Percentiles rank a stretch among this genome's conserved stretches.
These are phyloP conservation scores for Pachyramphus minor DNA, from an alignment of 2,113 vertebrate genomes.

Conservation along the genomic window DNA sequence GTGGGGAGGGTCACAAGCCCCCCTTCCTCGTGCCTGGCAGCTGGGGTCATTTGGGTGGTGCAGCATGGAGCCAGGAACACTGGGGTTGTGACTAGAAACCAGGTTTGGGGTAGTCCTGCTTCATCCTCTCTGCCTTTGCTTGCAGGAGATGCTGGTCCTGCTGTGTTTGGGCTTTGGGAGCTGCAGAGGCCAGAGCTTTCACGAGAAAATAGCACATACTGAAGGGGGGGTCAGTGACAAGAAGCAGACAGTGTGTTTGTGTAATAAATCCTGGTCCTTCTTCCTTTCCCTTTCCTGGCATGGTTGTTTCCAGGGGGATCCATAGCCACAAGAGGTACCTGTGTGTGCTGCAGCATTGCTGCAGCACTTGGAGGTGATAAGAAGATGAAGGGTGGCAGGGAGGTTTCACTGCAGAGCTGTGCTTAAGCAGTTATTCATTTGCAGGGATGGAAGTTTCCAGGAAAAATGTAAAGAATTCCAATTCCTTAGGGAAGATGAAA, in stretches of 20 bases:
- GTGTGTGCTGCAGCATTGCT: background rate
- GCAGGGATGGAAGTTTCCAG: background rate
- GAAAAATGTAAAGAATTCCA: background rate
- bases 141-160: background rate
- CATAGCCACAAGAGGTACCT: background rate
- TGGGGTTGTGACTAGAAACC: background rate
- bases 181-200: background rate
- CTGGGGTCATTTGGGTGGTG: fast-evolving
- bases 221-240: background rate
- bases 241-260: background rate
- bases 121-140: background rate
- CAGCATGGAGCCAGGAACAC: background rate
- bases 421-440: background rate
- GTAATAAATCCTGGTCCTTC: background rate
- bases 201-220: background rate
- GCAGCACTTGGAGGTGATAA: background rate
- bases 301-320: background rate
- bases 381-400: background rate
- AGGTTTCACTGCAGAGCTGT: background rate
- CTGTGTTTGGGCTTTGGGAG: background rate
- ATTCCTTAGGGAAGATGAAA: background rate
- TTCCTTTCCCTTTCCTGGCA: background rate
- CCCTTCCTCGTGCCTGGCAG: background rate
- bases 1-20: background rate
- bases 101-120: background rate